A percentile compares a stretch with the other conserved stretches of the same genome.
phyloP scores from a whole-genome alignment of 2,113 vertebrate species.

The Aphelocoma coerulescens region DNA sequence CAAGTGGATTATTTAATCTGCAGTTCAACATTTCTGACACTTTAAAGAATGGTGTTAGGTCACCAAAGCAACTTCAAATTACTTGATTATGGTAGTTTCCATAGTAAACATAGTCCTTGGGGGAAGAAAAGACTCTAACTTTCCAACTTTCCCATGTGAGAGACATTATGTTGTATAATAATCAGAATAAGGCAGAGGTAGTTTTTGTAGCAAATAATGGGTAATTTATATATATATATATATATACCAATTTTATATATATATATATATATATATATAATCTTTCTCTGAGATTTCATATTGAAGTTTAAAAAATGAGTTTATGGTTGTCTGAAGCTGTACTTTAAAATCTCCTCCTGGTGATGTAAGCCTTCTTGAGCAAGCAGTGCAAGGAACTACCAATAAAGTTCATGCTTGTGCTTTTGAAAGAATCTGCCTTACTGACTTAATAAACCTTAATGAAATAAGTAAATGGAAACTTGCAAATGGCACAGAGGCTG shows the following conservation, averaged over 20 bases:
- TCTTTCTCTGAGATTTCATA: not conserved
- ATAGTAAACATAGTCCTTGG: not conserved
- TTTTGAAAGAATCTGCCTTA: not conserved
- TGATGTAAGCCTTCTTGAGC: not conserved
- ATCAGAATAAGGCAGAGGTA: not conserved
- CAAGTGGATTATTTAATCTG: not conserved
- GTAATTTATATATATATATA: not conserved
- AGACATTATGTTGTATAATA: not conserved
- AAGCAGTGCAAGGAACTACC: not conserved
- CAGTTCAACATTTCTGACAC: not conserved
- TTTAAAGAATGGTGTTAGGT: not conserved
- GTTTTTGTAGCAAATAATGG: not conserved
- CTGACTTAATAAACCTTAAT: not conserved
- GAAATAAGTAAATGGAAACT: not conserved
- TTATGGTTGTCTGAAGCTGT: not conserved
- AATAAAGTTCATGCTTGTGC: not conserved
- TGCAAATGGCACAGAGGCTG: not conserved
- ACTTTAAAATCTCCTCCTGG: not conserved
- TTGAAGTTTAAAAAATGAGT: not conserved
- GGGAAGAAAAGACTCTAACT: not conserved
- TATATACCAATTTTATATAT: too few species aligned
- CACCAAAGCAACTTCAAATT: not conserved
- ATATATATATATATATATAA: rapidly evolving
- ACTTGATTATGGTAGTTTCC: not conserved
- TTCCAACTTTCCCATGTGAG: not conserved